Conservation (phyloP, 1,140 invertebrate genomes). For the Polypedilum vanderplanki region DNA sequence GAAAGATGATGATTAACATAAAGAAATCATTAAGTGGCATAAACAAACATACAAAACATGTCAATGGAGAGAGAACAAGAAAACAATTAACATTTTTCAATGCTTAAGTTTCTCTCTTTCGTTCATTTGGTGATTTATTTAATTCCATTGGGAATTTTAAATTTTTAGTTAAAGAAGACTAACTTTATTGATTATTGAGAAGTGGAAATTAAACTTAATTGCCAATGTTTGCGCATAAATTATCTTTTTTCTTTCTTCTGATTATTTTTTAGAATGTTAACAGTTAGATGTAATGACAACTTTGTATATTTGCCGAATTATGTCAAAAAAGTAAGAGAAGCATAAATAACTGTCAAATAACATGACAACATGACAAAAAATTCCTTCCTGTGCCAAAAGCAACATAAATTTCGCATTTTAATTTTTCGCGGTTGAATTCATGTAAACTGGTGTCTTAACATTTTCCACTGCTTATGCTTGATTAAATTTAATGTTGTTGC, state of each 20-base stretch:
- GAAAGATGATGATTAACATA: slow-evolving; percentile 20
- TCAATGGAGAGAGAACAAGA: not conserved
- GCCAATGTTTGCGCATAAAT: not conserved
- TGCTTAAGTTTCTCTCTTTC: not conserved
- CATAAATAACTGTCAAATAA: too few relatives aligned
- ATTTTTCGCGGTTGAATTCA: not conserved
- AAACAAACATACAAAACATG: slow-evolving; percentile 25
- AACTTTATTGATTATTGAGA: too few relatives aligned
- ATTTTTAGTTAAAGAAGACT: too few relatives aligned
- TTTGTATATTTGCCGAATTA: too few relatives aligned
- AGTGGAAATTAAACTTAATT: too few relatives aligned
- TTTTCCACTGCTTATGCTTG: not conserved
- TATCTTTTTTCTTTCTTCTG: too few relatives aligned
- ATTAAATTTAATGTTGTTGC: not conserved
- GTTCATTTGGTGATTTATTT: slow-evolving; percentile 10
- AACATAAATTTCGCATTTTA: not conserved
- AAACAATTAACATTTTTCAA: slow-evolving; percentile 26
- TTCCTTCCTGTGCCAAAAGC: slow-evolving; percentile 8
- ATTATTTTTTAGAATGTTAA: too few relatives aligned
- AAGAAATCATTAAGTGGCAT: slow-evolving; percentile 24
- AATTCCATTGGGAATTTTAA: not conserved
- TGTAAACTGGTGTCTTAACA: not conserved
- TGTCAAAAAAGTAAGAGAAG: too few relatives aligned
- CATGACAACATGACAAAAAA: not conserved
- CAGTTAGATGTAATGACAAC: too few relatives aligned